Conservation (phyloP, 2,888 invertebrate species). For the Caenorhabditis afra region DNA sequence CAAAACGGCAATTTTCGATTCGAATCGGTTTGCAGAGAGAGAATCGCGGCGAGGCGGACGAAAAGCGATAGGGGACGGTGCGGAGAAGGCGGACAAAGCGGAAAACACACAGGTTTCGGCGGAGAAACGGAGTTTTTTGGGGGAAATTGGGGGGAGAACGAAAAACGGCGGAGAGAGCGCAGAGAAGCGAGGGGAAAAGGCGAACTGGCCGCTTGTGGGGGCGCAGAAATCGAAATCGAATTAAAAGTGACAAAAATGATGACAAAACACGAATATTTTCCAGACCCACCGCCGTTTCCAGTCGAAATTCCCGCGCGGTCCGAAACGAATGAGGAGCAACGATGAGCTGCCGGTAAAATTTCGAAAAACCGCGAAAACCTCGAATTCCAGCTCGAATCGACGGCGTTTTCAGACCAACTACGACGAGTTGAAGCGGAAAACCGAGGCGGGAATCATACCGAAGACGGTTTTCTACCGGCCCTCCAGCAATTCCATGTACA, state of each 20-base stretch:
- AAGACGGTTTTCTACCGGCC: conserved; percentile 36
- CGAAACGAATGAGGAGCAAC: not conserved
- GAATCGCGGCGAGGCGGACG: not conserved
- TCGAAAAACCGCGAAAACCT: not conserved
- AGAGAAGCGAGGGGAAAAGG: not conserved
- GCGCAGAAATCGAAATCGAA: no score
- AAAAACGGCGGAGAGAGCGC: not conserved
- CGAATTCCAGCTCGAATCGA: not conserved
- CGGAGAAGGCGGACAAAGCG: not conserved
- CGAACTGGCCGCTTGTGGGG: no score
- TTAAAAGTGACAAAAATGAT: conserved; percentile 5
- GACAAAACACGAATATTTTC: conserved; percentile 7
- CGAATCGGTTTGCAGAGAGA: not conserved
- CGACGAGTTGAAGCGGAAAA: conserved; percentile 36
- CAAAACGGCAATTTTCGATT: not conserved
- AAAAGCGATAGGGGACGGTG: not conserved
- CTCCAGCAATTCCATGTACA: conserved; percentile 38
- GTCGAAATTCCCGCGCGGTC: not conserved
- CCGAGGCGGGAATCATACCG: conserved; percentile 21
- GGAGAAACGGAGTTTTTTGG: no score
- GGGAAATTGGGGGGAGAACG: not conserved
- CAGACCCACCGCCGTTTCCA: not conserved
- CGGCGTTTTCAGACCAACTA: conserved; percentile 15
- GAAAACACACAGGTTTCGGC: conserved; percentile 8
- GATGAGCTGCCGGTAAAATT: not conserved